These are phyloP conservation scores for Chelidonichthys spinosus DNA, from an alignment of 2,797 vertebrate genomes.

Conservation along the genomic window DNA sequence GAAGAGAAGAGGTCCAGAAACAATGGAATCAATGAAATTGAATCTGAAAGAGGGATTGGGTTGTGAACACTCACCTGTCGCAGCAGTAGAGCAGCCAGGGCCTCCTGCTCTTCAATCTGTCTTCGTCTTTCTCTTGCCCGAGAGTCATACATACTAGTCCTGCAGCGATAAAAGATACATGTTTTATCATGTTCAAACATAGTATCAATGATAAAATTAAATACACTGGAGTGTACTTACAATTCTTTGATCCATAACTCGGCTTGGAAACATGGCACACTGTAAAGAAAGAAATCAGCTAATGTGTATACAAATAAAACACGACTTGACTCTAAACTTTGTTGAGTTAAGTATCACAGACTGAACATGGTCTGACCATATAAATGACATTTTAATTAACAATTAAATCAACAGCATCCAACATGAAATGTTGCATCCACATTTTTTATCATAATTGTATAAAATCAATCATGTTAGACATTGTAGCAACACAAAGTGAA, in stretches of 20 bases:
- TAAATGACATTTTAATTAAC: background rate
- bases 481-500: background rate
- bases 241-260: conserved; percentile 98
- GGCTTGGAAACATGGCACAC: conserved; percentile 91
- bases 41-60: background rate
- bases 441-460: background rate
- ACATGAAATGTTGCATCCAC: background rate
- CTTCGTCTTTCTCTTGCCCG: conserved; percentile 92
- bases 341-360: background rate
- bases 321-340: background rate
- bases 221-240: conserved; percentile 81
- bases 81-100: conserved; percentile 87
- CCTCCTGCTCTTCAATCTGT: conserved; percentile 93
- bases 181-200: background rate
- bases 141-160: conserved; percentile 94
- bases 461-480: background rate
- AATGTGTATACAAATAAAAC: background rate
- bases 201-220: background rate
- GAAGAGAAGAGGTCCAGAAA: background rate
- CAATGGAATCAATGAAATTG: background rate
- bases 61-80: conserved; percentile 84
- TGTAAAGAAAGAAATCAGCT: conserved; percentile 58
- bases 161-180: conserved; percentile 53
- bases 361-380: background rate
- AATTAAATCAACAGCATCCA: background rate